Base-by-base conservation (phyloP, 2,797 vertebrate species). In the Lepidocolaptes lacrymiger region DNA sequence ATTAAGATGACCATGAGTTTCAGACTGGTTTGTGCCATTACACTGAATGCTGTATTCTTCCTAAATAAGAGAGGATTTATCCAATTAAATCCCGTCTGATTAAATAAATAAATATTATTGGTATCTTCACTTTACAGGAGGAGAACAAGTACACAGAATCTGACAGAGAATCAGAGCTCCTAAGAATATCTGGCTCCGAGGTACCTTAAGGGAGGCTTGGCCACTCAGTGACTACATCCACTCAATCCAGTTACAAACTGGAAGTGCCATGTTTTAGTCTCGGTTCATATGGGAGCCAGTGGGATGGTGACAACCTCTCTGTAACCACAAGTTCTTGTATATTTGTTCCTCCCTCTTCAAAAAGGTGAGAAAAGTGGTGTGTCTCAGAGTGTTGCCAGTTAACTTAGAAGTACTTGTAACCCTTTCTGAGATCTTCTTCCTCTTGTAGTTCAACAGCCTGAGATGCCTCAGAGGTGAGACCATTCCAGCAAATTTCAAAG, bases 171-270 rank as follows among this genome's bases (percentile, higher is more conserved):
- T 51, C 49, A 64, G 58, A 48, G 41, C 36, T 78, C 41, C 77
- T 69, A 52, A 61, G 66, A 54, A 36, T 1, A 0, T 59, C 41
- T 64, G 59, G 30, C 51, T 91, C 32, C 16, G 11, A 49, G 26
- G 34, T 36, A 32, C 36, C 15, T 36, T 48, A 21, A 62, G 14
- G 19, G 19, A 75, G 48, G 30, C 30, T 71, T 44, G 27, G 10
- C 14, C 12, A 2, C 22, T 9, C 23, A 19, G 30, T n/a, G 44
- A 3, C 26, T 46, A 0, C 9, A 56, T 14, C 23, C 6, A 3
- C 30, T 27, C 30, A 2, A 7, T 72, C 43, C 46, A 21, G 19
- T 56, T 91, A 61, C 59, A 62, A 55, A 37, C 8, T 8, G 68
- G 63, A 39, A 64, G 72, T 32, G 32, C 26, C 12, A 3, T 37